These are phyloP conservation scores for Helarctos malayanus DNA, from an alignment of 2,797 vertebrate species.

Conservation along the genomic window DNA sequence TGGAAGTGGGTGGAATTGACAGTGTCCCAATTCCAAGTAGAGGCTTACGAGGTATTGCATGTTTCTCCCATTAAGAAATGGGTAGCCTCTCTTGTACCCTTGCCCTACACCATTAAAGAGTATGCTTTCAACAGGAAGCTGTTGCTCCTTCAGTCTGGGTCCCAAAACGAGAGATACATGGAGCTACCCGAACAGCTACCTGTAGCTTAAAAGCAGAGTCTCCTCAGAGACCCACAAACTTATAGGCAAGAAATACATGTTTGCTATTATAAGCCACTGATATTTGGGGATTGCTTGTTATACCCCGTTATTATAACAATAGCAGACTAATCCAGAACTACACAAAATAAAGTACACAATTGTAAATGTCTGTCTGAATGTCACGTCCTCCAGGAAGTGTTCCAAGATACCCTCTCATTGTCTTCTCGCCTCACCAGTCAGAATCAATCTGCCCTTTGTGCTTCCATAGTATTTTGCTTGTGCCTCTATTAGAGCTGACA, in stretches of 20 bases:
- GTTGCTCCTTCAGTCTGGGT: background rate
- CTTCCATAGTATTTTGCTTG: background rate
- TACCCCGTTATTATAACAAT: background rate
- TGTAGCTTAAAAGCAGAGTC: background rate
- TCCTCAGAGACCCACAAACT: background rate
- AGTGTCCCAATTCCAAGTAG: background rate
- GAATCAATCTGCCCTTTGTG: slow-evolving; percentile 20
- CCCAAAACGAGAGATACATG: background rate
- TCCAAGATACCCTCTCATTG: background rate
- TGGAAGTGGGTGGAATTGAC: background rate
- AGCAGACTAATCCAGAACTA: slow-evolving; percentile 12
- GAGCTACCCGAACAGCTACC: background rate
- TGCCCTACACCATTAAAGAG: background rate
- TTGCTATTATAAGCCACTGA: background rate
- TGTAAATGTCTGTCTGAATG: slow-evolving; percentile 48
- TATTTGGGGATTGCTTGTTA: slow-evolving; percentile 46
- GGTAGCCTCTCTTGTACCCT: background rate
- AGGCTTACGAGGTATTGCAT: background rate
- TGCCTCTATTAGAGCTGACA: background rate
- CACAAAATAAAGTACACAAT: background rate
- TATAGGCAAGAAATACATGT: background rate
- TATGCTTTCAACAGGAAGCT: background rate
- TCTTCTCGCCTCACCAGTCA: background rate
- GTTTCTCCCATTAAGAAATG: background rate
- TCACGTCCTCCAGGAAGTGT: background rate